Evolutionary conservation across 2,797 vertebrate genomes (phyloP).

Genomic region (Lithobates pipiens): DNA sequence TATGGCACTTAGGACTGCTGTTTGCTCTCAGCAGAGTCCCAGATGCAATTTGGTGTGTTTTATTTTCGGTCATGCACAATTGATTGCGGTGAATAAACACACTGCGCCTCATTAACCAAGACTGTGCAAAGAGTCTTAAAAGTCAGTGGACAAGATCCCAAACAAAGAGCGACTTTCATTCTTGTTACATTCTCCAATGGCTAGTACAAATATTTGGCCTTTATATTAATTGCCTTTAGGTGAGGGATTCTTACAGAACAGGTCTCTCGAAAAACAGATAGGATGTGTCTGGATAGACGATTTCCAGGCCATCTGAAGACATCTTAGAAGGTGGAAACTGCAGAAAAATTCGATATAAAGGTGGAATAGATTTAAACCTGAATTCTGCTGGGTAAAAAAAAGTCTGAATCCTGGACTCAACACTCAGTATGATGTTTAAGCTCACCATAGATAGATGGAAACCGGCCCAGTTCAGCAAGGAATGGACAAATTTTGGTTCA

Average conservation of each 20-base stretch:
- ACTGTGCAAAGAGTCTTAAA: constrained; percentile 37
- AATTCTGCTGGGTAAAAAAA: too few relatives aligned
- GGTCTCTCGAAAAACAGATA: not conserved
- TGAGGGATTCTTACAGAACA: constrained; percentile 7
- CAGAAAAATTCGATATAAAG: not conserved
- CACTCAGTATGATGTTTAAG: too few relatives aligned
- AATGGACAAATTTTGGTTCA: too few relatives aligned
- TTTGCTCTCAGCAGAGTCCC: constrained; percentile 11
- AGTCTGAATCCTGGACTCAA: too few relatives aligned
- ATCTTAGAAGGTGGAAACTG: not conserved
- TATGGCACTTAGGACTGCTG: constrained; percentile 17
- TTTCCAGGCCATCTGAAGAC: not conserved
- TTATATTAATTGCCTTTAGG: constrained; percentile 14
- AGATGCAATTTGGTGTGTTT: constrained; percentile 42
- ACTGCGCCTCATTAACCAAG: constrained; percentile 38
- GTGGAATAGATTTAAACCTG: too few relatives aligned
- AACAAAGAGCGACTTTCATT: constrained; percentile 43
- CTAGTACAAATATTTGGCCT: constrained; percentile 34
- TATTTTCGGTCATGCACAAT: constrained; percentile 39
- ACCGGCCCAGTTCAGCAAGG: too few relatives aligned
- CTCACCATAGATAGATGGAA: too few relatives aligned
- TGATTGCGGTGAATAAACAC: constrained; percentile 44
- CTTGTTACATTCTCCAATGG: not conserved
- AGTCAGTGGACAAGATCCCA: constrained; percentile 28
- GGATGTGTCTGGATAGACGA: not conserved